Evolutionary conservation across 1,140 invertebrate species (phyloP), one percentile per base, ranked within the genome.

Genomic region (Gerris buenoi): DNA sequence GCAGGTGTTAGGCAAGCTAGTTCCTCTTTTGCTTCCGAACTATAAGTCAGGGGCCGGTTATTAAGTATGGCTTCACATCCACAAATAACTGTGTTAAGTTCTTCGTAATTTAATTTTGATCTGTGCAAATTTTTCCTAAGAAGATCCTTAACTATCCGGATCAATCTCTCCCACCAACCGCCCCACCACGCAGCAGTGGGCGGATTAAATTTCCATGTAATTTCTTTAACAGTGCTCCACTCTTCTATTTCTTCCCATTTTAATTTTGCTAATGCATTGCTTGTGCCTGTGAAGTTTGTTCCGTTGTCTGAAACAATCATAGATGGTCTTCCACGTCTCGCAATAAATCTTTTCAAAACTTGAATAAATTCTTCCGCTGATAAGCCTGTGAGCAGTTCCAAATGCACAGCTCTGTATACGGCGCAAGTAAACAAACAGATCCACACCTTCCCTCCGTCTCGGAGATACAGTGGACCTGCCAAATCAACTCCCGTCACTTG

Each of bases 291-390:
- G 64, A 78, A 78, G 68, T 77, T 79, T 1, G 71, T 76, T 1
- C 75, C 78, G 65, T 80, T 79, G 64, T 80, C 77, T 46, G 71
- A 76, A 62, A 73, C 79, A 15, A 81, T 74, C 0, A 72, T 71
- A 0, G 46, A 60, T 1, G 75, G 76, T 68, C 74, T 66, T 58
- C 76, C 74, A 68, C 74, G 68, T 63, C 73, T 63, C n/a, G 71
- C 72, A 14, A 76, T 68, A 67, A 78, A 78, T 61, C 75, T 63
- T 23, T 74, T 56, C 2, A 76, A 69, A 25, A 68, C 72, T 57
- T 70, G 63, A 0, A 65, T 33, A 27, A 65, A 65, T 10, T n/a
- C 64, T 29, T 65, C 27, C 13, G 72, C 18, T 10, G 64, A 33
- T 2, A 78, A 66, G 69, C 77, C 73, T 13, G 77, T 69, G 0